Percentiles rank a stretch among this genome's conserved stretches.
These are phyloP conservation scores for Dioctria linearis DNA, from an alignment of 2,888 invertebrate species.

Conservation along the genomic window DNA sequence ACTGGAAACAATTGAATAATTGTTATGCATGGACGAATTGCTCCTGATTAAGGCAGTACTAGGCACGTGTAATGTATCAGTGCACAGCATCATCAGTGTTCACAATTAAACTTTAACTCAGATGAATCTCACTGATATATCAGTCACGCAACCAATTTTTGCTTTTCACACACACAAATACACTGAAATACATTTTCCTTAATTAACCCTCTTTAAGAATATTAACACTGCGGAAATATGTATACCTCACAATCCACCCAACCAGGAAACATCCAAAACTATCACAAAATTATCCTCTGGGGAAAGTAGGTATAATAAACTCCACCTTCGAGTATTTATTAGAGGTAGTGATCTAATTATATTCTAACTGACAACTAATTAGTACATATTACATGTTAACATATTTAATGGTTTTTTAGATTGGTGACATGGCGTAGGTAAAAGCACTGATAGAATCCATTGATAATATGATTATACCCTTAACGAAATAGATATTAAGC, in stretches of 20 bases:
- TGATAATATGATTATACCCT: too few species aligned
- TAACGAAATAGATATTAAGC: too few species aligned
- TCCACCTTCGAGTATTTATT: slow-evolving; percentile 43
- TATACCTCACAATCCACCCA: slow-evolving; percentile 25
- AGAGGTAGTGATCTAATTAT: slow-evolving; percentile 51
- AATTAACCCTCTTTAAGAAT: slow-evolving; percentile 56
- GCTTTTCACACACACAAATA: slow-evolving; percentile 34
- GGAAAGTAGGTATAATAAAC: slow-evolving; percentile 38
- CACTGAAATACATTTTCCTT: slow-evolving; percentile 55
- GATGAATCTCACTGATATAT: slow-evolving; percentile 20
- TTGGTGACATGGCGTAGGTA: neutral
- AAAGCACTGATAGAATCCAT: neutral
- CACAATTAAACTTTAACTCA: slow-evolving; percentile 30
- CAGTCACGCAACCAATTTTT: slow-evolving; percentile 54
- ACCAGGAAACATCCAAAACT: slow-evolving; percentile 49
- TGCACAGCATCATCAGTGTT: slow-evolving; percentile 32
- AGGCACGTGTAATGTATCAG: neutral
- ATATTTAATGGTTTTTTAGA: slow-evolving; percentile 21
- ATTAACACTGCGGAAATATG: slow-evolving; percentile 48
- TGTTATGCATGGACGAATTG: too few species aligned
- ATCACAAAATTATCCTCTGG: slow-evolving; percentile 46
- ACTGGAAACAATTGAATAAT: neutral
- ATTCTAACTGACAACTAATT: slow-evolving; percentile 41
- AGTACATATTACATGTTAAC: slow-evolving; percentile 40
- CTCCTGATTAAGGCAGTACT: too few species aligned